Evolutionary conservation across 1,140 invertebrate genomes (phyloP), one percentile per base, ranked within the genome.

Genomic region (Colletes latitarsis): DNA sequence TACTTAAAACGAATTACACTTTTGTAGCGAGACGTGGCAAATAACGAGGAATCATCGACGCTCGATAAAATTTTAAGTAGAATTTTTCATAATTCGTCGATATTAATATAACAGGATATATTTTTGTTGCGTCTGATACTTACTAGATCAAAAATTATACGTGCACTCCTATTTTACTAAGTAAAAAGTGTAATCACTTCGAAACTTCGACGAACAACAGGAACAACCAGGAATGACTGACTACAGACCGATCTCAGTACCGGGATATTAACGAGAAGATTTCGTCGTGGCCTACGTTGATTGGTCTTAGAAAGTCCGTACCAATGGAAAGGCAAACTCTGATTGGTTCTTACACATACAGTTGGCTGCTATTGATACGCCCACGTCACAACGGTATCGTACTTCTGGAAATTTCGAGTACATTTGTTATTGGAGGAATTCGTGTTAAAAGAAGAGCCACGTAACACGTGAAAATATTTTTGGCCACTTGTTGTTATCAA

Each of bases 341-440:
- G 66, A 92, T 94, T 93, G 90, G 91, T 78, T 63, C 60, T 72
- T 14, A 15, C 41, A n/a, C 15, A 85, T 78, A 89, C 90, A 93
- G 93, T 93, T 95, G 94, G 93, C 94, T 78, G 15, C 17, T 66
- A 69, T 15, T 80, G 62, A 94, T 95, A 94, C 94, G 94, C 92
- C 93, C 94, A 95, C 94, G 94, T 94, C 82, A 81, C 79, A 69
- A 64, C 39, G 46, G 8, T 19, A 55, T 62, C 12, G 63, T 75
- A 75, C 41, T 88, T 87, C 88, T 80, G 84, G 88, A 91, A 91
- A 74, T 79, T 91, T 91, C 89, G 85, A 72, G 80, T 76, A 49
- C 9, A 15, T 17, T 49, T 46, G n/a, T 4, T 4, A 80, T 78
- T 78, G 72, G 78, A 68, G n/a, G 53, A 60, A 62, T 60, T 21